A percentile compares a stretch with the other conserved stretches of the same genome.
Evolutionary conservation across 1,140 invertebrate genomes (phyloP).

Genomic region (Frieseomelitta varia): DNA sequence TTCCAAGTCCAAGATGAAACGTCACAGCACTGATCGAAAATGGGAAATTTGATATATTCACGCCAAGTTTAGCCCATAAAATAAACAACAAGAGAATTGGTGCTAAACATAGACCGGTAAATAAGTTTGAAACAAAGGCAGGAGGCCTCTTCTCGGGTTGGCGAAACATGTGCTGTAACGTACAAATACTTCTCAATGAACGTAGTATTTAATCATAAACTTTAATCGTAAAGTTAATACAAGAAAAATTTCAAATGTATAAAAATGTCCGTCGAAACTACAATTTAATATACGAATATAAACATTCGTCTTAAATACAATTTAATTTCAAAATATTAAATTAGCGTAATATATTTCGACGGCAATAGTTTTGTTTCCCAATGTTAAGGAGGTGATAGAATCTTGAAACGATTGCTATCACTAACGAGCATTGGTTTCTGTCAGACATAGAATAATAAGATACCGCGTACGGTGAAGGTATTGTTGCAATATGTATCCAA

Average conservation of each 20-base stretch:
- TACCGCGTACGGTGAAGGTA: too few species aligned
- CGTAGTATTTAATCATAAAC: too few species aligned
- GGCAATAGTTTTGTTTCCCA: slow-evolving; percentile 72
- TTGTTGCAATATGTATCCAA: not conserved
- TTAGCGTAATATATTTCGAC: slow-evolving; percentile 24
- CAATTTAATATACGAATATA: not conserved
- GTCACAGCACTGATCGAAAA: slow-evolving; percentile 89
- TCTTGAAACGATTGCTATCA: slow-evolving; percentile 63
- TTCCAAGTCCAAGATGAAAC: slow-evolving; percentile 93
- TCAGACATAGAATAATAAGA: not conserved
- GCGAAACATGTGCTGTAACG: slow-evolving; percentile 93
- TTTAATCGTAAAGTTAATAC: too few species aligned
- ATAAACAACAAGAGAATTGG: slow-evolving; percentile 93
- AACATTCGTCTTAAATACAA: slow-evolving; percentile 12
- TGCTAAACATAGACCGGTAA: slow-evolving; percentile 91
- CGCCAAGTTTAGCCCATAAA: slow-evolving; percentile 93
- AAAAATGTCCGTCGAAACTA: slow-evolving; percentile 35
- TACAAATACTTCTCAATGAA: not conserved
- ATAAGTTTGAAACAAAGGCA: slow-evolving; percentile 93
- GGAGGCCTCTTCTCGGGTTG: slow-evolving; percentile 95
- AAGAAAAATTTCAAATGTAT: not conserved
- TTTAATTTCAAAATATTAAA: not conserved
- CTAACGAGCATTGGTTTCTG: slow-evolving; percentile 78
- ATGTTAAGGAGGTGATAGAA: slow-evolving; percentile 77
- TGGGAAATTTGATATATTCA: slow-evolving; percentile 94